Evolutionary conservation across 2,888 invertebrate species (phyloP), one percentile per base, ranked within the genome.

Genomic region (Rapana venosa): DNA sequence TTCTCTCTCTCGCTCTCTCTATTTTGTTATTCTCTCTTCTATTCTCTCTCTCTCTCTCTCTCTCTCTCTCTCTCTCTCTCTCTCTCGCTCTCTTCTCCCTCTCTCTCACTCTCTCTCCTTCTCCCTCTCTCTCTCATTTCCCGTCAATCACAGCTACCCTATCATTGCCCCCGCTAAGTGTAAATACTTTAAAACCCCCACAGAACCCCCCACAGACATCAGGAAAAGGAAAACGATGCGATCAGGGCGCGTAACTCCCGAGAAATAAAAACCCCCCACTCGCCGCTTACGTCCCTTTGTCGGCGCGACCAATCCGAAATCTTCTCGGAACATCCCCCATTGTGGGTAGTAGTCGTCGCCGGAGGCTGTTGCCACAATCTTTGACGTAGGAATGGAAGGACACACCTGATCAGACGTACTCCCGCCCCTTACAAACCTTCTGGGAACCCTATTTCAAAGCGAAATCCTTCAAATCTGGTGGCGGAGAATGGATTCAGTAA

Each of bases 271-370:
- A 32, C 79, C 79, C 79, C 79, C 79, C 79, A 32, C 79, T 79
- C 79, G 79, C 79, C 79, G 79, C 79, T 79, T 79, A 79, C 35
- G 35, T 79, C 79, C 79, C 35, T 79, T 79, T 79, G 79, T 79
- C 79, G 79, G 79, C 35, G 8, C 74, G 11, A 13, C 74, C 74
- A 13, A 11, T 17, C 35, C 79, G 8, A 47, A 47, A 47, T 47
- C 47, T 8, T 47, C 47, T 47, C 47, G 8, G 66, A 66, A 0
- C 20, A 32, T 79, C 32, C 79, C 79, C 79, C 79, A 79, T 35
- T 35, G 35, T 35, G 79, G 79, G 32, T 32, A 77, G 5, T 70
- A 11, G 74, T 8, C 17, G 15, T 20, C 32, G 22, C 79, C 32
- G 13, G 17, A 35, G 35, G 79, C 13, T 2, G 13, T 13, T 35